Evolutionary conservation across 2,888 invertebrate genomes (phyloP), one percentile per base, ranked within the genome.

Genomic region (Amorpha juglandis): DNA sequence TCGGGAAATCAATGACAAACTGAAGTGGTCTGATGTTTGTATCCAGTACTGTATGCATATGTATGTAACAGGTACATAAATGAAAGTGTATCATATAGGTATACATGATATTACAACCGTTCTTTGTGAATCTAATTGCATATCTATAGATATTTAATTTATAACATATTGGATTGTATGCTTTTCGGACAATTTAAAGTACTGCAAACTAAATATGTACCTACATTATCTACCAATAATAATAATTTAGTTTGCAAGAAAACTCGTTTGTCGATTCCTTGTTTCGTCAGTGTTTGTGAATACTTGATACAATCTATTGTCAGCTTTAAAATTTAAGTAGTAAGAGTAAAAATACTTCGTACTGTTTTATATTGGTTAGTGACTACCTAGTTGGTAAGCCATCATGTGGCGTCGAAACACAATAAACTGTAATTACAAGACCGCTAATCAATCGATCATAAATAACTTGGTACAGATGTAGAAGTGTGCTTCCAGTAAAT

Each of bases 221-320:
- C 4, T 27, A 27, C 27, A 27, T 27, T 27, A 27, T 4, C 27
- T 53, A 33, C 33, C 14, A 0, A 12, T 19, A 35, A 35, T 38
- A 42, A 58, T 58, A 38, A 42, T 19, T 58, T 19, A 12, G 19
- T 38, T 38, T 58, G 38, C 19, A 12, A 42, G 42, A 42, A 33
- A 58, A 58, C 58, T 58, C 6, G 58, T 58, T 58, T 58, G 19
- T 58, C 12, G 58, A 42, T 58, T 42, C 16, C 19, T 58, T 42
- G 19, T 42, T 58, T 11, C 58, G 38, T 42, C 6, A 11, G 9
- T 58, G 38, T 58, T n/a, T 58, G 16, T 42, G 19, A 12, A 19
- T 4, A 19, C 21, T 58, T 58, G 38, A 19, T 19, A 38, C 19
- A 19, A 58, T 12, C 9, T 19, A 16, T 58, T 42, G 19, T 58